A percentile compares a stretch with the other conserved stretches of the same genome.
Conservation (phyloP, 2,888 invertebrate genomes). For the Andrena bicolor region DNA sequence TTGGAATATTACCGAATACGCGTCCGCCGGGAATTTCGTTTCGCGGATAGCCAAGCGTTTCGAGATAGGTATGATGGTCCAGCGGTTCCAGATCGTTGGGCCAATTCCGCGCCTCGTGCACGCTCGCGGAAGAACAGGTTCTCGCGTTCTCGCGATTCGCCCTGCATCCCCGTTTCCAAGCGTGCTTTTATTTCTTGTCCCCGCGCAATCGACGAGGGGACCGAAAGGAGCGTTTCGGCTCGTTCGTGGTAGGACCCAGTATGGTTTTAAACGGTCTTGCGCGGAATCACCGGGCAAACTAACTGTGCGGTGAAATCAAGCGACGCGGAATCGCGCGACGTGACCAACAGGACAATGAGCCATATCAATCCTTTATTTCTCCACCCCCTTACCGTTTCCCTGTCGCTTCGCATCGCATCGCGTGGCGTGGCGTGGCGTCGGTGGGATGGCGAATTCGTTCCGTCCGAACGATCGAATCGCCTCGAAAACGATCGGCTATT, state of each 20-base stretch:
- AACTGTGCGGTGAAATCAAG: conserved; percentile 44
- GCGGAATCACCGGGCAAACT: conserved; percentile 50
- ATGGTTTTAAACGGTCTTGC: conserved; percentile 44
- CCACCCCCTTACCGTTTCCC: neutral
- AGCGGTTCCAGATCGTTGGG: conserved; percentile 14
- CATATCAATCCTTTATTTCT: conserved; percentile 54
- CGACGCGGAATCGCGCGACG: conserved; percentile 47
- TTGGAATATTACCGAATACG: conserved; percentile 16
- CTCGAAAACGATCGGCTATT: conserved; percentile 65
- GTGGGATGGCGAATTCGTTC: conserved; percentile 54
- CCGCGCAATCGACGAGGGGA: neutral
- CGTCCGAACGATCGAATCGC: conserved; percentile 60
- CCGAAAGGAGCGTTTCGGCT: neutral
- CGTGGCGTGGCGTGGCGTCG: no score
- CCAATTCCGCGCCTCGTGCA: conserved; percentile 2
- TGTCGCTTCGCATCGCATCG: neutral
- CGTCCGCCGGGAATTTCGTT: conserved; percentile 8
- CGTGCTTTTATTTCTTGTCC: neutral
- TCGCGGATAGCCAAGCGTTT: neutral
- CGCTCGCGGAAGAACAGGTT: neutral
- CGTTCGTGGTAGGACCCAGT: conserved; percentile 26
- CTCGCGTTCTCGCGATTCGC: neutral
- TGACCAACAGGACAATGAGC: conserved; percentile 66
- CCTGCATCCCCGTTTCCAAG: neutral
- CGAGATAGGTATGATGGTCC: neutral